Percentiles rank a stretch among this genome's conserved stretches.
Conservation (phyloP, 2,888 invertebrate species). For the Phortica okadai region DNA sequence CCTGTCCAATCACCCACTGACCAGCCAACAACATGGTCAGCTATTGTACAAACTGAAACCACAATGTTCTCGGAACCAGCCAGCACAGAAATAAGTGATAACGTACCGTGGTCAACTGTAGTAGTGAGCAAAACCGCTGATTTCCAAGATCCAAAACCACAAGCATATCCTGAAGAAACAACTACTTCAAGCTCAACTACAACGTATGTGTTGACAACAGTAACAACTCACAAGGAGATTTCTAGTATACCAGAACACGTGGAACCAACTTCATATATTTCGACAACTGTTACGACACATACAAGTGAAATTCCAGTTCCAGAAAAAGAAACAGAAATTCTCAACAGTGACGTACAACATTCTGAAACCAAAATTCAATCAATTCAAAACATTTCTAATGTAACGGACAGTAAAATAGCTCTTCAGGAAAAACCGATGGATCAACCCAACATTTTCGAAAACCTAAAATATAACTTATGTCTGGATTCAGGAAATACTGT, state of each 20-base stretch:
- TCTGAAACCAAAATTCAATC: not conserved
- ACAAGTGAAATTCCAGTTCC: conserved; percentile 43
- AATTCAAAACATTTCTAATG: no score
- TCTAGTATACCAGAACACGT: conserved; percentile 31
- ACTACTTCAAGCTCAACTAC: conserved; percentile 28
- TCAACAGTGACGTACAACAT: conserved; percentile 27
- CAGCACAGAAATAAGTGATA: conserved; percentile 19
- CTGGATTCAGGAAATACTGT: conserved; percentile 44
- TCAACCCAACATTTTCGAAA: conserved; percentile 39
- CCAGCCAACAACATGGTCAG: conserved; percentile 71
- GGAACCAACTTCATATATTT: conserved; percentile 49
- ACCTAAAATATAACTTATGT: conserved; percentile 44
- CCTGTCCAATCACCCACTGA: conserved; percentile 65
- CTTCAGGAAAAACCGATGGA: not conserved
- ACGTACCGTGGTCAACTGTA: conserved; percentile 62
- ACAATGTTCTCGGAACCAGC: conserved; percentile 56
- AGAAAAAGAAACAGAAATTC: conserved; percentile 31
- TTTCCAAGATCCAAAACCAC: conserved; percentile 62
- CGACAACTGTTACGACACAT: conserved; percentile 58
- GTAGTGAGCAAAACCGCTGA: conserved; percentile 66
- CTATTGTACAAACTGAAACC: conserved; percentile 69
- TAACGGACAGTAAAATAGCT: not conserved
- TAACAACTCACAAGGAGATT: conserved; percentile 55
- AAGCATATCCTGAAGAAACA: conserved; percentile 41
- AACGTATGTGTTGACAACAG: conserved; percentile 55